Evolutionary conservation across 2,888 invertebrate genomes (phyloP).

Genomic region (Apamea monoglypha): DNA sequence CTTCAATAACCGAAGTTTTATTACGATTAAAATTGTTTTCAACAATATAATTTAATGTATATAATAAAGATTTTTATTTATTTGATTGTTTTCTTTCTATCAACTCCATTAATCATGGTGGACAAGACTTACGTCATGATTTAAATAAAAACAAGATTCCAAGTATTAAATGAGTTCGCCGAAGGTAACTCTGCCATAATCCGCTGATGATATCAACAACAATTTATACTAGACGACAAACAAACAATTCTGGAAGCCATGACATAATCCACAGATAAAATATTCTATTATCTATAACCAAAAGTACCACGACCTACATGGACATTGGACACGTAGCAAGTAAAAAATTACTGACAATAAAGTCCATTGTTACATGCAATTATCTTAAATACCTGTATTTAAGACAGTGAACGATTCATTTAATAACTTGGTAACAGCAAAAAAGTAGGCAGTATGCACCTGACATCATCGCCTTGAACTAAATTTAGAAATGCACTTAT

Average conservation of each 20-base stretch:
- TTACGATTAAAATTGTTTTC: slow-evolving; percentile 83
- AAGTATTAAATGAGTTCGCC: slow-evolving; percentile 34
- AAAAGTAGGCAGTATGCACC: slow-evolving; percentile 59
- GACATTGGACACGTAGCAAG: slow-evolving; percentile 20
- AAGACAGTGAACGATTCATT: slow-evolving; percentile 36
- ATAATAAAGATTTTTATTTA: slow-evolving; percentile 90
- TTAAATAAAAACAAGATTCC: slow-evolving; percentile 27
- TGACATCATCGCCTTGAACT: slow-evolving; percentile 83
- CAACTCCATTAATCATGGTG: slow-evolving; percentile 19
- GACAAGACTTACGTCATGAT: slow-evolving; percentile 37
- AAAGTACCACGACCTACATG: slow-evolving; percentile 37
- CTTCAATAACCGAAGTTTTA: slow-evolving; percentile 88
- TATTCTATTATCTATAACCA: slow-evolving; percentile 36
- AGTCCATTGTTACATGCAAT: slow-evolving; percentile 38
- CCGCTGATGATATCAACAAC: slow-evolving; percentile 44
- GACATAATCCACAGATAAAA: slow-evolving; percentile 59
- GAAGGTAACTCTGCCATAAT: slow-evolving; percentile 49
- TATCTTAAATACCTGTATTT: slow-evolving; percentile 43
- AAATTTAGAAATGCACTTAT: slow-evolving; percentile 86
- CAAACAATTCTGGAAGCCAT: slow-evolving; percentile 35
- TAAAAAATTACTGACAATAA: slow-evolving; percentile 19
- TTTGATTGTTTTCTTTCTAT: slow-evolving; percentile 69
- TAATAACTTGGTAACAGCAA: slow-evolving; percentile 53
- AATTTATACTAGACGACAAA: slow-evolving; percentile 28
- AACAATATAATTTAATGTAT: slow-evolving; percentile 89